These are phyloP conservation scores for Mugil cephalus DNA, from an alignment of 2,113 vertebrate genomes.

Conservation along the genomic window DNA sequence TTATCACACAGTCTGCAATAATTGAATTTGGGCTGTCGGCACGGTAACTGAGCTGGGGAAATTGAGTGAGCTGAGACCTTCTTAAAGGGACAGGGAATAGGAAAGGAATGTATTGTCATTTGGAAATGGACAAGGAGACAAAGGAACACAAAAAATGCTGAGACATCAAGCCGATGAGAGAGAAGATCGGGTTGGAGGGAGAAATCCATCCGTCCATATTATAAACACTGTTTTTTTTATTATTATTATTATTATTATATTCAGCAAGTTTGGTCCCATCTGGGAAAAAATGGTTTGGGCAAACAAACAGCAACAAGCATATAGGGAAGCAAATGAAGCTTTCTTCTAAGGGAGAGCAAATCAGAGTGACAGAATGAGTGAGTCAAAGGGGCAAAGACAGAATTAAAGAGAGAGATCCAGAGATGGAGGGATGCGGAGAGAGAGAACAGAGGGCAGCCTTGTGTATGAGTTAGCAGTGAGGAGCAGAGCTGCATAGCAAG, in stretches of 20 bases:
- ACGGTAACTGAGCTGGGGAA: conserved; percentile 59
- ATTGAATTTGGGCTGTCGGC: conserved; percentile 80
- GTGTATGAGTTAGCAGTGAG: conserved; percentile 69
- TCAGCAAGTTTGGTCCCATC: neutral
- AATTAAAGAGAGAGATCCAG: conserved; percentile 48
- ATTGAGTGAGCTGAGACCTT: conserved; percentile 17
- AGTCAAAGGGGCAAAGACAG: conserved; percentile 39
- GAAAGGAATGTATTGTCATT: conserved; percentile 27
- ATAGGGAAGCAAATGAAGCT: conserved; percentile 18
- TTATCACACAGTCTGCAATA: conserved; percentile 78
- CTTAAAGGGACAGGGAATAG: conserved; percentile 28
- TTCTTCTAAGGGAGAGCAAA: conserved; percentile 22
- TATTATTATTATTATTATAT: too few species aligned
- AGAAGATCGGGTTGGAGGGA: neutral
- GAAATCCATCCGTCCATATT: neutral
- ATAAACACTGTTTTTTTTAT: neutral
- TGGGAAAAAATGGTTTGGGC: neutral
- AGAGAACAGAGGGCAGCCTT: conserved; percentile 74
- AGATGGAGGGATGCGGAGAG: conserved; percentile 36
- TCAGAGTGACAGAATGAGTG: conserved; percentile 42
- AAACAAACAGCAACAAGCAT: conserved; percentile 6
- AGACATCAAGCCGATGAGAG: conserved; percentile 5
- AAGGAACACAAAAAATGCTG: neutral
- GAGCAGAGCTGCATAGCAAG: conserved; percentile 80
- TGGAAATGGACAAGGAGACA: conserved; percentile 11